phyloP scores from a whole-genome alignment of 2,888 invertebrate species.

The Caenorhabditis afra region DNA sequence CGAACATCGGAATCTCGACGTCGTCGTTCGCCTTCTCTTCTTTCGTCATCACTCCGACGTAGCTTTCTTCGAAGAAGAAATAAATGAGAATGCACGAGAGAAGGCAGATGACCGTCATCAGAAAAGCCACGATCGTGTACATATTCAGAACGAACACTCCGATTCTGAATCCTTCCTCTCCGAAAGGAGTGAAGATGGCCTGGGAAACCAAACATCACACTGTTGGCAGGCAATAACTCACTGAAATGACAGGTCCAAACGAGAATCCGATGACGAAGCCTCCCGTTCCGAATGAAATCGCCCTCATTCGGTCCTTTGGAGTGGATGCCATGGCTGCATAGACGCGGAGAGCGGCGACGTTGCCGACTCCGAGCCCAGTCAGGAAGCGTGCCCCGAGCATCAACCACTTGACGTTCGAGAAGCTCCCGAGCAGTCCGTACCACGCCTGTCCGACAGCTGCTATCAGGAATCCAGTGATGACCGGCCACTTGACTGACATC shows the following conservation, averaged over 20 bases:
- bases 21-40: constrained; percentile 59
- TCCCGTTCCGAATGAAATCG: constrained; percentile 67
- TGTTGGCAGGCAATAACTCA: background rate
- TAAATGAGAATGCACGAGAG: constrained; percentile 50
- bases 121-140: constrained; percentile 63
- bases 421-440: constrained; percentile 29
- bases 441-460: constrained; percentile 58
- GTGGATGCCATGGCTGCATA: constrained; percentile 65
- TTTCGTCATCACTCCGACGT: constrained; percentile 65
- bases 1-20: constrained; percentile 63
- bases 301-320: constrained; percentile 64
- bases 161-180: constrained; percentile 52
- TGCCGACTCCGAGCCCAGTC: constrained; percentile 67
- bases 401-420: constrained; percentile 56
- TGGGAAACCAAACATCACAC: background rate
- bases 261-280: constrained; percentile 55
- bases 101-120: constrained; percentile 61
- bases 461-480: constrained; percentile 59
- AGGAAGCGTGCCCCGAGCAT: constrained; percentile 63
- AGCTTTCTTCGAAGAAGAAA: constrained; percentile 66
- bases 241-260: constrained; percentile 52
- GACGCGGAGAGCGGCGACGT: constrained; percentile 62
- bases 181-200: constrained; percentile 60
- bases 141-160: constrained; percentile 56
- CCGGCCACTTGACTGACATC: constrained; percentile 61